Conservation (phyloP, 2,113 vertebrate species). For the Phocoena phocoena region DNA sequence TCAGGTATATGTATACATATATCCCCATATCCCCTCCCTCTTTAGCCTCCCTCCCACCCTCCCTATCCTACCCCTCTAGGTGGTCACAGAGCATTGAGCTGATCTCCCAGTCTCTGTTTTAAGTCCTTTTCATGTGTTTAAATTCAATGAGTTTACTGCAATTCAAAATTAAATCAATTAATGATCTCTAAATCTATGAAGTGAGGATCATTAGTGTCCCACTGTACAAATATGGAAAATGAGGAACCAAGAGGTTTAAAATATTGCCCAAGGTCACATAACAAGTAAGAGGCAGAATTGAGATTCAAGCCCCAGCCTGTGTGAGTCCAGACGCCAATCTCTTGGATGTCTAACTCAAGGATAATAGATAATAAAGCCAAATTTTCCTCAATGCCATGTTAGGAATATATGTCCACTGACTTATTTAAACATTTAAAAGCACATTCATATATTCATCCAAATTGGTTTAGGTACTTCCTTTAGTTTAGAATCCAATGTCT, state of each 20-base stretch:
- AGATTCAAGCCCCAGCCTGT: not conserved
- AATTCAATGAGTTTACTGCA: not conserved
- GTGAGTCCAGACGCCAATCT: not conserved
- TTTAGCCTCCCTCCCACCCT: too few relatives aligned
- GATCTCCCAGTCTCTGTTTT: not conserved
- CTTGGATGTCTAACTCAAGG: not conserved
- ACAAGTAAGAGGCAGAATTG: not conserved
- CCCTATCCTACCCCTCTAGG: too few relatives aligned
- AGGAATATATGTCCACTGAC: not conserved
- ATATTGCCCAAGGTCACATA: not conserved
- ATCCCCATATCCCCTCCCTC: too few relatives aligned
- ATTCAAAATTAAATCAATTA: not conserved
- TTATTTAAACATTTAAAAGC: not conserved
- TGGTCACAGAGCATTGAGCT: too few relatives aligned
- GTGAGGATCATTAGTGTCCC: not conserved
- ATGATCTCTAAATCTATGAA: not conserved
- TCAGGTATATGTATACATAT: too few relatives aligned
- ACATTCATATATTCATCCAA: not conserved
- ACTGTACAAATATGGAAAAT: not conserved
- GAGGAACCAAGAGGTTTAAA: not conserved
- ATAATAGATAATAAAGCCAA: not conserved
- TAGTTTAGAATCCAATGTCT: not conserved
- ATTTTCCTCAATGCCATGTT: not conserved
- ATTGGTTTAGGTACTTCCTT: not conserved
- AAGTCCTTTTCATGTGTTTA: not conserved